phyloP scores from a whole-genome alignment of 2,888 invertebrate species.

The Polietes domitor region DNA sequence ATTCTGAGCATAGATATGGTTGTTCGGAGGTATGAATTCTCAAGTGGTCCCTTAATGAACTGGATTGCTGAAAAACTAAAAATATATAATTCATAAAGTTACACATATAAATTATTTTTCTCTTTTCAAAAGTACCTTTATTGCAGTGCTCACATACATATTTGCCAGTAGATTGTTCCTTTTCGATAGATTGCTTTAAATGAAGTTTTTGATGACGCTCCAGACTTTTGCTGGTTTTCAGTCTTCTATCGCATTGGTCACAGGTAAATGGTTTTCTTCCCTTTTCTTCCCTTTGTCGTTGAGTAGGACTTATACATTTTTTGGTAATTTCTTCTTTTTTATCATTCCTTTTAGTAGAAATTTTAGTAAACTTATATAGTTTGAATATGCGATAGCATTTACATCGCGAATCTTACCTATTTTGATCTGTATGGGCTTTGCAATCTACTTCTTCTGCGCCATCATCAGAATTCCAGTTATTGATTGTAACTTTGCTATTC shows the following conservation, averaged over 20 bases:
- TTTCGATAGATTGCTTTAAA: not conserved
- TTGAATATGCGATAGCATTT: too few species aligned
- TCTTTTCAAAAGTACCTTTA: not conserved
- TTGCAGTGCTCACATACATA: constrained; percentile 23
- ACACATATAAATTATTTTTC: not conserved
- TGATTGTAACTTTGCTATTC: not conserved
- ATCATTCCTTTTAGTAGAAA: too few species aligned
- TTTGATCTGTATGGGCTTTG: not conserved
- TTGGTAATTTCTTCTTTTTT: too few species aligned
- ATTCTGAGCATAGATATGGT: constrained; percentile 83
- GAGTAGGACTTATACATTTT: too few species aligned
- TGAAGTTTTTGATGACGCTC: constrained; percentile 1
- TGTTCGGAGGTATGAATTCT: constrained; percentile 82
- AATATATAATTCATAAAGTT: too few species aligned
- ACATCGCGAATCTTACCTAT: not conserved
- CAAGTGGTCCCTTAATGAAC: constrained; percentile 83
- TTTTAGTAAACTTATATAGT: too few species aligned
- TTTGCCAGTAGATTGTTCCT: not conserved
- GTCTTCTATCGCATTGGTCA: constrained; percentile 1
- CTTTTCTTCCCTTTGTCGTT: not conserved
- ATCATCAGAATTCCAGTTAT: not conserved
- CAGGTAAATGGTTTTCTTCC: constrained; percentile 46
- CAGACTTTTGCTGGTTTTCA: constrained; percentile 26
- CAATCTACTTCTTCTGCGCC: not conserved
- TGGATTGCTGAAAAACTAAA: constrained; percentile 82